These are phyloP conservation scores for Eucriotettix oculatus DNA, from an alignment of 2,888 invertebrate species.

Conservation along the genomic window DNA sequence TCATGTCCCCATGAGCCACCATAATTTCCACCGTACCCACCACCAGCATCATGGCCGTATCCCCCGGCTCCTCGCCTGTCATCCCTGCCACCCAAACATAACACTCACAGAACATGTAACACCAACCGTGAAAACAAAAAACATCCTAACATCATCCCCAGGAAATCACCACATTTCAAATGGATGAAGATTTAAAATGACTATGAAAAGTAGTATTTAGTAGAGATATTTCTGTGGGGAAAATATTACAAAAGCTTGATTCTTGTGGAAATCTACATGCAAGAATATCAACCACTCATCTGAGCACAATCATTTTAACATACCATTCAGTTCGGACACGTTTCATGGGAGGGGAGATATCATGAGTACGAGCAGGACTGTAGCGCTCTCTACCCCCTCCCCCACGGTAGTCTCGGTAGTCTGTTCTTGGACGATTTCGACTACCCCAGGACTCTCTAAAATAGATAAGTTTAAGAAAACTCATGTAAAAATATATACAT, in stretches of 20 bases:
- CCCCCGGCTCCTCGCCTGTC: slow-evolving; percentile 14
- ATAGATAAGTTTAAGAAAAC: neutral
- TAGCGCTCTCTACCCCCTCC: slow-evolving; percentile 38
- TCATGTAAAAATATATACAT: neutral
- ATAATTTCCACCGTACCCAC: slow-evolving; percentile 5
- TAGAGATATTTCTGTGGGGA: too few species aligned
- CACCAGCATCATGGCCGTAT: slow-evolving; percentile 8
- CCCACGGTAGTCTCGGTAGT: slow-evolving; percentile 60
- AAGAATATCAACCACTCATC: neutral
- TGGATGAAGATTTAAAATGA: neutral
- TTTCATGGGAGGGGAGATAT: slow-evolving; percentile 57
- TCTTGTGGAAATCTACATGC: too few species aligned
- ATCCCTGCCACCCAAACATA: slow-evolving; percentile 11
- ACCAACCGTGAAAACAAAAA: neutral
- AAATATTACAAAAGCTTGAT: too few species aligned
- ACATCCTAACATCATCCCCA: neutral
- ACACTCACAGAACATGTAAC: neutral
- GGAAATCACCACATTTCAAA: neutral
- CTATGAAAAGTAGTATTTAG: neutral
- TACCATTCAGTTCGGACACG: slow-evolving; percentile 61
- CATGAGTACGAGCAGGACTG: slow-evolving; percentile 37
- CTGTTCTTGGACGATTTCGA: slow-evolving; percentile 54
- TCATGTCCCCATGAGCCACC: slow-evolving; percentile 9
- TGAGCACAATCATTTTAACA: slow-evolving; percentile 16
- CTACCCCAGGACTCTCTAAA: slow-evolving; percentile 24